phyloP scores from a whole-genome alignment of 2,888 invertebrate species.

The Drosophila aldrichi region DNA sequence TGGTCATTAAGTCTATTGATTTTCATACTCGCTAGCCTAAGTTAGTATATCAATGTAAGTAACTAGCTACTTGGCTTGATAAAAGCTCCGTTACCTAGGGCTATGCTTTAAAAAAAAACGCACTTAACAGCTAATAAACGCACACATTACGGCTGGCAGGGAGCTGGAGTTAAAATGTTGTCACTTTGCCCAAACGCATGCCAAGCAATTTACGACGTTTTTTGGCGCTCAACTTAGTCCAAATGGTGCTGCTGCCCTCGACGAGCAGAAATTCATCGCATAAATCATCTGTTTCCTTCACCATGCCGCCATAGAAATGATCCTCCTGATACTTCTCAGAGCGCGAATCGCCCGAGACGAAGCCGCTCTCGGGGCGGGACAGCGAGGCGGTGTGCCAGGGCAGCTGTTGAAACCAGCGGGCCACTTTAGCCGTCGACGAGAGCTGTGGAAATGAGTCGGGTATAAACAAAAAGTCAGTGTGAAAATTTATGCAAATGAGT shows the following conservation, averaged over 20 bases:
- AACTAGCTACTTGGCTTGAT: constrained; percentile 39
- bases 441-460: constrained; percentile 86
- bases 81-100: constrained; percentile 35
- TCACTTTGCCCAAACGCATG: constrained; percentile 90
- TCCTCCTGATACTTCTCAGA: constrained; percentile 86
- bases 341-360: constrained; percentile 89
- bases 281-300: constrained; percentile 84
- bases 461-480: constrained; percentile 62
- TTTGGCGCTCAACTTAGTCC: constrained; percentile 89
- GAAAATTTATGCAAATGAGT: constrained; percentile 81
- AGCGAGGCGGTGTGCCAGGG: constrained; percentile 87
- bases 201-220: constrained; percentile 90
- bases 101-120: constrained; percentile 41
- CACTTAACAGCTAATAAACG: constrained; percentile 80
- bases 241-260: constrained; percentile 89
- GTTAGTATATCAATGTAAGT: constrained; percentile 28
- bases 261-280: constrained; percentile 88
- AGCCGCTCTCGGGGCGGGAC: constrained; percentile 92
- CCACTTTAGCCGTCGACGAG: constrained; percentile 91
- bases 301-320: constrained; percentile 81
- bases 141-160: constrained; percentile 65
- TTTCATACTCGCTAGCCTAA: constrained; percentile 59
- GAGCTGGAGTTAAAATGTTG: constrained; percentile 87
- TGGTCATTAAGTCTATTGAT: constrained; percentile 79
- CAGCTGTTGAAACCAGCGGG: constrained; percentile 92